Percentiles rank a stretch among this genome's conserved stretches.
Evolutionary conservation across 2,797 vertebrate species (phyloP).

Genomic region (Urophycis tenuis): DNA sequence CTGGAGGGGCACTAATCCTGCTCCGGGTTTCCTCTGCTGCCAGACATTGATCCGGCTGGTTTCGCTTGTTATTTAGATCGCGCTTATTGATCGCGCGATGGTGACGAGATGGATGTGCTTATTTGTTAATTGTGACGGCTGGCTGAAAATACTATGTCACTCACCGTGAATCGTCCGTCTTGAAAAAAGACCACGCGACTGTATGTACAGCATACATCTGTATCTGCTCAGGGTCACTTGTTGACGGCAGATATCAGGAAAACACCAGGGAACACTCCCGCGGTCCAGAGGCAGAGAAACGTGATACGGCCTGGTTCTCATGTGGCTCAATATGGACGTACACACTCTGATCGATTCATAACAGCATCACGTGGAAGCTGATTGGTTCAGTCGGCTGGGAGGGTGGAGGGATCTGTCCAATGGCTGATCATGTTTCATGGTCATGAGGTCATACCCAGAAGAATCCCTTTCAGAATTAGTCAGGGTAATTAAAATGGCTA

Average conservation of each 20-base stretch:
- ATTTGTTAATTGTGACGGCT: neutral
- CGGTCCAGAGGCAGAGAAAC: neutral
- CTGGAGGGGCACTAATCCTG: neutral
- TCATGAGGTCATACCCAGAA: slow-evolving; percentile 41
- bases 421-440: slow-evolving; percentile 60
- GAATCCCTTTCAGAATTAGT: neutral
- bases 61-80: neutral
- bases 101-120: neutral
- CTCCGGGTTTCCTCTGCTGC: neutral
- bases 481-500: neutral
- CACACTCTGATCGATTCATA: slow-evolving; percentile 35
- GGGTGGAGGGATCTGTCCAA: slow-evolving; percentile 53
- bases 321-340: neutral
- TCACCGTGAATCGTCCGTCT: neutral
- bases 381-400: slow-evolving; percentile 24
- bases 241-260: neutral
- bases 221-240: neutral
- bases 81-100: neutral
- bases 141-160: neutral
- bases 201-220: neutral
- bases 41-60: neutral
- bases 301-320: slow-evolving; percentile 2
- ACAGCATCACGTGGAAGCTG: slow-evolving; percentile 43
- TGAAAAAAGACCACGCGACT: neutral
- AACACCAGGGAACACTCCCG: neutral